Base-by-base conservation (phyloP, 2,888 invertebrate genomes). In the Pimpla rufipes region DNA sequence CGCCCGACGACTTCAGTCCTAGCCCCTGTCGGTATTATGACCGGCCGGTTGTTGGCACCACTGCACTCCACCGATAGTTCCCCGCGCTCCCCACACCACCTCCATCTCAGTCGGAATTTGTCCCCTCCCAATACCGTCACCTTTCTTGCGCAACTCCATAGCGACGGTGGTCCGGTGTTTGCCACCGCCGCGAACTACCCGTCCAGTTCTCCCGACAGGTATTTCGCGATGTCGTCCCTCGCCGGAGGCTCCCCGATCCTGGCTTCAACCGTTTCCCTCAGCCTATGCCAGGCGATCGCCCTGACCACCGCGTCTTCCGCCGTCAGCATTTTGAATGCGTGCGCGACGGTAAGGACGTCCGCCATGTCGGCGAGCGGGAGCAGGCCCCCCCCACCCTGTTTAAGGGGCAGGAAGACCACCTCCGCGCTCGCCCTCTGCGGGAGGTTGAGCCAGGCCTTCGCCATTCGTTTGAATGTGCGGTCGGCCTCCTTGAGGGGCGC, bases 261-360 rank as follows among this genome's bases (percentile, higher is more conserved):
- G 0, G 42, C 1, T 8, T 71, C 42, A 6, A 81, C 89, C 6
- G 88, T 85, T 3, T 59, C 47, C n/a, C 57, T 4, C 70, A 90
- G 85, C 29, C 85, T 37, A 0, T 13, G 13, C 85, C 81, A 80
- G 0, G 90, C 90, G n/a, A 88, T 68, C 0, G 55, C 18, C 1
- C 85, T 47, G 11, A 89, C 88, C 1, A 74, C 35, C 13, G 59
- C 6, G 70, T 91, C 89, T 13, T 35, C 62, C 7, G 87, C 85
- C 5, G 88, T 88, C 64, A 92, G 82, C 79, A 92, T 86, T 35
- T 87, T 83, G 85, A 87, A 92, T 0, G 88, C 90, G 37, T 92
- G 90, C 0, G 86, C 86, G 7, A 90, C 86, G n/a, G 88, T 85
- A 21, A 84, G 62, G 6, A 88, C 78, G 21, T 92, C 91, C 0